Evolutionary conservation across 2,797 vertebrate species (phyloP), one percentile per base, ranked within the genome.

Genomic region (Siniperca scherzeri): DNA sequence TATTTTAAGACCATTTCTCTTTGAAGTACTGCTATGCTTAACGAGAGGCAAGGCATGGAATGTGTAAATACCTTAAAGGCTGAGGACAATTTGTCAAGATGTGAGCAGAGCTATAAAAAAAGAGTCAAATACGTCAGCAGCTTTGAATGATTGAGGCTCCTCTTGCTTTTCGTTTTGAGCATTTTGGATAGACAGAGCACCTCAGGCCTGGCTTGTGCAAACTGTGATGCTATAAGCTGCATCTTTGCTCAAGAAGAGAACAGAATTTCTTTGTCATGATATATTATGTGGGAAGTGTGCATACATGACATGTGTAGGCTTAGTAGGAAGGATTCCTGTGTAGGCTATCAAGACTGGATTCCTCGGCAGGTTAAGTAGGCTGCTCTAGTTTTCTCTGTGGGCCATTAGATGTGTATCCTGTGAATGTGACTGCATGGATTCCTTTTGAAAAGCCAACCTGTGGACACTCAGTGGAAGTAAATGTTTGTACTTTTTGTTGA

Each of bases 301-400:
- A 84, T 90, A 81, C 53, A 80, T 79, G 89, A 81, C 79, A 86
- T 83, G 71, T 86, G 77, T 75, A 86, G 65, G 84, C 80, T 87
- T 44, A 67, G 68, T 30, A 65, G 70, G 79, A 78, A 84, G 76
- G 80, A 88, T 86, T 78, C 81, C 81, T 83, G 85, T 87, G 85
- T 81, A 87, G 89, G 84, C 79, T 91, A 64, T 85, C 70, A 22
- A 70, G 77, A 77, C 88, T 87, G 77, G 85, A 91, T 87, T 90
- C 71, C 79, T 89, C 70, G 87, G 83, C 74, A 87, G 84, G 87
- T 84, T 87, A 78, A 87, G 70, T 77, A 78, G 70, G 73, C 75
- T 91, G 77, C 78, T 89, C 69, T 66, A 75, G 73, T 82, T 86
- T 71, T 74, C 71, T 83, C 56, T 83, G 69, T 66, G 76, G 78